These are phyloP conservation scores for Griposia aprilina DNA, from an alignment of 2,888 invertebrate genomes.

Conservation along the genomic window DNA sequence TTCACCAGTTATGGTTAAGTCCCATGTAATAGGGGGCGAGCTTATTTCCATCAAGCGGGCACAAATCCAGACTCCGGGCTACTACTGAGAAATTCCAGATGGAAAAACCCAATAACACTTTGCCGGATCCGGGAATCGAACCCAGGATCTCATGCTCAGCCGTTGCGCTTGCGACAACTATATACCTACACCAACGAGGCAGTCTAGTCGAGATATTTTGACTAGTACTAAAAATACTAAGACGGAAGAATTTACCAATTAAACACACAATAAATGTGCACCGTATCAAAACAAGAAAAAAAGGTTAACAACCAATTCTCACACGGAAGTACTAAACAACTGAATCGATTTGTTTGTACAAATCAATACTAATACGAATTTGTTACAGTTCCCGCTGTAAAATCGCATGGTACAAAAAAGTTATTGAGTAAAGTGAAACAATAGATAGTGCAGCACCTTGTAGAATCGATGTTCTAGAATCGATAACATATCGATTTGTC, in stretches of 20 bases:
- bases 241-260: conserved; percentile 17
- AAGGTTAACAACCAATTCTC: conserved; percentile 46
- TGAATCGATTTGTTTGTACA: conserved; percentile 61
- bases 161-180: too few species aligned
- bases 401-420: conserved; percentile 53
- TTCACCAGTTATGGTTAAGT: too few species aligned
- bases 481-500: conserved; percentile 63
- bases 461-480: conserved; percentile 44
- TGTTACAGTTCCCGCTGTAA: conserved; percentile 51
- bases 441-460: conserved; percentile 32
- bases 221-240: background rate
- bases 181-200: too few species aligned
- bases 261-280: conserved; percentile 24
- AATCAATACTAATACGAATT: conserved; percentile 60
- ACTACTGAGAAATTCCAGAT: too few species aligned
- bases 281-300: conserved; percentile 27
- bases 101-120: too few species aligned
- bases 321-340: conserved; percentile 62
- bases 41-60: too few species aligned
- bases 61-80: too few species aligned
- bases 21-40: too few species aligned
- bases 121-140: too few species aligned
- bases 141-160: too few species aligned
- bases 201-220: too few species aligned
- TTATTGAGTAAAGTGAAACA: conserved; percentile 41